Evolutionary conservation across 2,888 invertebrate genomes (phyloP), one percentile per base, ranked within the genome.

Genomic region (Diarsia dahlii): DNA sequence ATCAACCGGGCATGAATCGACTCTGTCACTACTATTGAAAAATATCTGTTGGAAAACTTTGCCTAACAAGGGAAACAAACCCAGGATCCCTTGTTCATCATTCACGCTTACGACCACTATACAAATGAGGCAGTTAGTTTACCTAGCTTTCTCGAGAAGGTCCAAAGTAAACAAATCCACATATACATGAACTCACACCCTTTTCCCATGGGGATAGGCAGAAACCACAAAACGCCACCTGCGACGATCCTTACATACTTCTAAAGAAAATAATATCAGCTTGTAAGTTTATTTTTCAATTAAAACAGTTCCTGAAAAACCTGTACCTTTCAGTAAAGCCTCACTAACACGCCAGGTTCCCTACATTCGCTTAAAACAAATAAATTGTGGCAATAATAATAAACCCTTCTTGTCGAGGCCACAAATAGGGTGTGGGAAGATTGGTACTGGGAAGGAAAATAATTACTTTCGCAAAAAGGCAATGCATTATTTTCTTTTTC

Each of bases 321-420:
- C n/a, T 10, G 10, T 65, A 52, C 18, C 58, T 23, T 54, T 18
- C 39, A 67, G 67, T 46, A 78, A 78, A 62, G 10, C 18, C n/a
- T 68, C 45, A n/a, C 52, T 28, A 52, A 15, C 28, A 45, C 8
- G 52, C 28, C 45, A 45, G 10, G 15, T 23, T 39, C 9, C 20
- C 45, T 18, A 23, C 28, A 76, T 60, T 62, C 65, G 39, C 48
- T 63, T 65, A 71, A 71, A 75, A 70, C 54, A 77, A 79, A 83
- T 83, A 79, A 74, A 82, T 80, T 62, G 72, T 45, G 58, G 58
- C 60, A 75, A 73, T 80, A 82, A 54, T 74, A 82, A 80, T 82
- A 82, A 84, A 80, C 82, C 56, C 73, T 48, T 39, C 64, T 74
- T 77, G 70, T 75, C 76, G 56, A 15, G 48, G 58, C 65, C 82